Conservation (phyloP, 2,113 vertebrate genomes). For the Pterophyllum scalare region DNA sequence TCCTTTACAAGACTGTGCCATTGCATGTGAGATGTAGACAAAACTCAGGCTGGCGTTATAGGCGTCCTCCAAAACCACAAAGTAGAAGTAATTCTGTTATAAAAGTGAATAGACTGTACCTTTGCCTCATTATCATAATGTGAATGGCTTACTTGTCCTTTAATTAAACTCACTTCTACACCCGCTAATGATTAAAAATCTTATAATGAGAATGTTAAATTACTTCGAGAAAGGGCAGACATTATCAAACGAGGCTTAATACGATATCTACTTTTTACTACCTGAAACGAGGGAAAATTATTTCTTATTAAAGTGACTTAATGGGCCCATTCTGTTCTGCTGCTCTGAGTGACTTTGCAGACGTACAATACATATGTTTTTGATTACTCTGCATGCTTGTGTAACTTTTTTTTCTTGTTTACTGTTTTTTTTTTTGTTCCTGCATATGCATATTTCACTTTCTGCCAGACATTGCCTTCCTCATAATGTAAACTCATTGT, state of each 20-base stretch:
- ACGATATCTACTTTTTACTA: constrained; percentile 15
- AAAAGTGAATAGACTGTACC: constrained; percentile 12
- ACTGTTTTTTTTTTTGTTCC: neutral
- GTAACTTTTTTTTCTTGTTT: constrained; percentile 10
- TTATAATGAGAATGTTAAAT: constrained; percentile 3
- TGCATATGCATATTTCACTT: neutral
- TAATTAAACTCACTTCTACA: constrained; percentile 40
- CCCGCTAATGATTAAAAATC: constrained; percentile 44
- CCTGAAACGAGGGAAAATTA: constrained; percentile 6
- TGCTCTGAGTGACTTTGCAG: neutral
- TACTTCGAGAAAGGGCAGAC: constrained; percentile 28
- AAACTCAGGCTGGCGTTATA: constrained; percentile 48
- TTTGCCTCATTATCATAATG: constrained; percentile 29
- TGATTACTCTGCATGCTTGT: constrained; percentile 19
- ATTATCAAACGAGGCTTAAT: constrained; percentile 13
- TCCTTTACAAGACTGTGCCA: constrained; percentile 60
- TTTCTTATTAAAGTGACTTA: constrained; percentile 27
- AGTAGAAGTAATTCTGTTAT: constrained; percentile 39
- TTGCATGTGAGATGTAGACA: constrained; percentile 53
- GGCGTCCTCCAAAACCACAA: constrained; percentile 59
- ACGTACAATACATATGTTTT: constrained; percentile 44
- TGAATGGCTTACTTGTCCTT: neutral
- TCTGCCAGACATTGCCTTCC: constrained; percentile 11
- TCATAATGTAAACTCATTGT: neutral
- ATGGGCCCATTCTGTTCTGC: constrained; percentile 5